Conservation (phyloP, 2,113 vertebrate genomes). For the Prinia subflava region DNA sequence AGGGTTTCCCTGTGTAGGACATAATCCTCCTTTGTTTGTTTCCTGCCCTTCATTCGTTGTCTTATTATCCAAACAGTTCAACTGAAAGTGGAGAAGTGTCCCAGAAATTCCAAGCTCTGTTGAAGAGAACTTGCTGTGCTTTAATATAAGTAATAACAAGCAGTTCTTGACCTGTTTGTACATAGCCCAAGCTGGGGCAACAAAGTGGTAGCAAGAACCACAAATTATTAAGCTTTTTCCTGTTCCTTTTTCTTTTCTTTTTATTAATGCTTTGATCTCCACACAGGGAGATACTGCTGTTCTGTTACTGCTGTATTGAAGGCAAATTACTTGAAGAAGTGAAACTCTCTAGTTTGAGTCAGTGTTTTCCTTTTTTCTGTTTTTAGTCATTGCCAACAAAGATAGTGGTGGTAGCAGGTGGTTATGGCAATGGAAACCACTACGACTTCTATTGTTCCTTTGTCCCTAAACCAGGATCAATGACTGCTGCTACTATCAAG, state of each 20-base stretch:
- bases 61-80: background rate
- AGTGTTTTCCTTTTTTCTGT: background rate
- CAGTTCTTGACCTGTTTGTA: background rate
- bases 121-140: background rate
- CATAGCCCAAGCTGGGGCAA: background rate
- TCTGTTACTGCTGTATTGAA: background rate
- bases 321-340: background rate
- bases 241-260: background rate
- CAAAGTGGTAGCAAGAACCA: background rate
- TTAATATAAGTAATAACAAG: background rate
- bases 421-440: background rate
- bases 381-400: background rate
- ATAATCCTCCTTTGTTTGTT: background rate
- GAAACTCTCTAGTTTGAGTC: background rate
- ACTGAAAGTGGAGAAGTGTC: background rate
- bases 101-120: background rate
- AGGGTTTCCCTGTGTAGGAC: background rate
- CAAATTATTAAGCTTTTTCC: background rate
- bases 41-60: background rate
- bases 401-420: background rate
- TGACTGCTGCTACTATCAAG: background rate
- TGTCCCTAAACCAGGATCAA: background rate
- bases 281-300: background rate
- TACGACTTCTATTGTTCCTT: background rate
- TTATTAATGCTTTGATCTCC: background rate